Evolutionary conservation across 2,888 invertebrate species (phyloP), one percentile per base, ranked within the genome.

Genomic region (Anarsia innoxiella): DNA sequence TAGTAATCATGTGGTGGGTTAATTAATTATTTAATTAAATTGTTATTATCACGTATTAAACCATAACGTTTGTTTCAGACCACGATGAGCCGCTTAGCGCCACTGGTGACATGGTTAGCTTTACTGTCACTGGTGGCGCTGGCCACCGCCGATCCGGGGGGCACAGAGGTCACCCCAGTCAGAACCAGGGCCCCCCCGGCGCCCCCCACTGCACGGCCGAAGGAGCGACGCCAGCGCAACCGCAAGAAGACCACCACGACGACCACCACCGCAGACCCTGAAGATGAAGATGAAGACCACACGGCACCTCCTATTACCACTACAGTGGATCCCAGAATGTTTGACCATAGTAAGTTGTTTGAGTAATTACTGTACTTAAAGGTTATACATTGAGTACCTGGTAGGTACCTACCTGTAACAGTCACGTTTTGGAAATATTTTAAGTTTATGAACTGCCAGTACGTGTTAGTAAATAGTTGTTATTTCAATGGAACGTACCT

Each of bases 101-200:
- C 83, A 79, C 78, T 83, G 56, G 82, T 80, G 76, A 64, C 77
- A 45, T 64, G 79, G 65, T 63, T 83, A 39, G 37, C 56, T 6
- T 65, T 66, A 66, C 65, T 72, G 48, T 79, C 78, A 74, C 80
- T 83, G 65, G 82, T 83, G 83, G 82, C 83, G 68, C 62, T 79
- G 46, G 80, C 55, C 54, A 46, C 72, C 27, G 78, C 77, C 54
- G 79, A 79, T 12, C 56, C 69, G 9, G 66, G 62, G 14, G 66
- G 54, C 43, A 41, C 46, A 2, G 42, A 42, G 19, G 37, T 44
- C 12, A 48, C 52, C 23, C 44, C 46, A 14, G 47, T 48, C 14
- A 40, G 49, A 12, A 32, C 40, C 47, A 46, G 34, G 25, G 42
- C 32, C 37, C 42, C 16, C 12, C 49, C 53, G 1, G 19, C 48